Base-by-base conservation (phyloP, 2,113 vertebrate genomes). In the Caloenas nicobarica region DNA sequence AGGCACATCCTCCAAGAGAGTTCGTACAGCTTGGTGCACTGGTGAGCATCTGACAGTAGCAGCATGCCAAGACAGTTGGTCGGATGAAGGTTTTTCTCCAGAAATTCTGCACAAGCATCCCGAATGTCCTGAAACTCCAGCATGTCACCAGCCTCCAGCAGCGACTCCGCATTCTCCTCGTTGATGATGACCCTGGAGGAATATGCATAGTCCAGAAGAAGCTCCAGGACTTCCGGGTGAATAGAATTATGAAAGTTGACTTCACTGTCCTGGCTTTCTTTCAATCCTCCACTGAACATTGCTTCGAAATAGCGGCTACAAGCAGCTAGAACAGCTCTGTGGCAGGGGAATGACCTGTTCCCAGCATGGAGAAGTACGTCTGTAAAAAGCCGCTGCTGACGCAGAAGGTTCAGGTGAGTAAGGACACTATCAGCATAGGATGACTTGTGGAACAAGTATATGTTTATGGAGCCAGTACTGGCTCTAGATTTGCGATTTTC, bases 1-100 rank as follows among this genome's bases (percentile, higher is more conserved):
- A 98, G 98, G 84, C 98, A 98, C 98, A 98, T 98, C 68, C 98
- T 97, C 98, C 98, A 98, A 57, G 98, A 98, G 4, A 98, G 98
- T 8, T 98, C 98, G 0, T 98, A 98, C 11, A 98, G 97, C 86
- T 98, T 98, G 77, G 98, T 98, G 73, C 98, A 98, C 81, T 98
- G 98, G 69, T 98, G 98, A 3, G 98, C 98, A 9, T 98, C 98
- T 0, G 98, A 98, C 58, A 98, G 95, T 77, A 98, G 96, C 84
- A 98, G 96, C 98, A 98, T 98, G 28, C 98, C 98, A 3, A 98
- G 97, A 84, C 98, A 98, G 95, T 98, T 98, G 76, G 98, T 98
- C 50, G 98, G 98, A 69, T 98, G 98, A 60, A 98, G 98, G 83
- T 98, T 98, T 92, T 98, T 98, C 51, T 98, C 98, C 26, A 98